These are phyloP conservation scores for Bicyclus anynana DNA, from an alignment of 1,140 invertebrate species.

Conservation along the genomic window DNA sequence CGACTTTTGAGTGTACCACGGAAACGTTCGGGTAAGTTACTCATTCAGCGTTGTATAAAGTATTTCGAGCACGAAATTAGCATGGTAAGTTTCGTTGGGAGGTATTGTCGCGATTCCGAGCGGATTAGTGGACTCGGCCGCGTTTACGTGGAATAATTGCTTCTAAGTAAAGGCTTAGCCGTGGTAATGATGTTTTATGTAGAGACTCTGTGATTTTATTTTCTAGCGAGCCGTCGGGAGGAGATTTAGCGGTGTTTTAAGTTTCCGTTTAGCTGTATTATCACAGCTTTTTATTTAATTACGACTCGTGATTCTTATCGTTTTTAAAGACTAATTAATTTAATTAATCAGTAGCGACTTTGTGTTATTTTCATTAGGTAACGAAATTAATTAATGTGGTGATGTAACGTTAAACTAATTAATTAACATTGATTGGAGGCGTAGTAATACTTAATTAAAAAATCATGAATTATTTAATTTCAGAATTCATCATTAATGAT, in stretches of 20 bases:
- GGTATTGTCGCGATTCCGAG: constrained; percentile 5
- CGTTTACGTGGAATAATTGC: constrained; percentile 17
- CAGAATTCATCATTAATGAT: no score
- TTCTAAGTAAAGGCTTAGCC: constrained; percentile 18
- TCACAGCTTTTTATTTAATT: neutral
- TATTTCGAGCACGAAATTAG: constrained; percentile 11
- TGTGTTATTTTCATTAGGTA: neutral
- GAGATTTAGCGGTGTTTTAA: neutral
- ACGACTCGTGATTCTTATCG: neutral
- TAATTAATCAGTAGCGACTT: neutral
- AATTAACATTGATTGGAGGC: neutral
- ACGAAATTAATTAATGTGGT: neutral
- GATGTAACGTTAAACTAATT: neutral
- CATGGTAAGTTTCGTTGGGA: constrained; percentile 11
- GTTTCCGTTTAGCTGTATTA: neutral
- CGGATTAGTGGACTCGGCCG: constrained; percentile 12
- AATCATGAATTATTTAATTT: neutral
- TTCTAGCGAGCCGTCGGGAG: neutral
- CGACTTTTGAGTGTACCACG: neutral
- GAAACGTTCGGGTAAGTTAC: neutral
- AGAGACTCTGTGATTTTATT: neutral
- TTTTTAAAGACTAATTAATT: constrained; percentile 8
- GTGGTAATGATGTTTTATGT: neutral
- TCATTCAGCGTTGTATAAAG: neutral
- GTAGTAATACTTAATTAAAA: neutral